These are phyloP conservation scores for Bombus waltoni DNA, from an alignment of 1,140 invertebrate species.

Conservation along the genomic window DNA sequence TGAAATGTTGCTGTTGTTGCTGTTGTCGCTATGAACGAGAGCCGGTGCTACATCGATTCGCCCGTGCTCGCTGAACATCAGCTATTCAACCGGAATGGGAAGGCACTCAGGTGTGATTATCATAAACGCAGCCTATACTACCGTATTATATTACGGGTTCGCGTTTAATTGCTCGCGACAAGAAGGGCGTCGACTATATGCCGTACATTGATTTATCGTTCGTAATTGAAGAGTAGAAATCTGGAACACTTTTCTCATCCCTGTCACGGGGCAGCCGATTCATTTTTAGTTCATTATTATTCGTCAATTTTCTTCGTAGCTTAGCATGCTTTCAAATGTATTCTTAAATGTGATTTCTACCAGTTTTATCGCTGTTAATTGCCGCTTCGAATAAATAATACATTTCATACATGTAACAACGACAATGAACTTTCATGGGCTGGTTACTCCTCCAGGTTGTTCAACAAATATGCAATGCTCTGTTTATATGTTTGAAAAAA, in stretches of 20 bases:
- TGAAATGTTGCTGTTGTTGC: slow-evolving; percentile 68
- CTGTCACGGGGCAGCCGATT: background rate
- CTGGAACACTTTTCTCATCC: slow-evolving; percentile 1
- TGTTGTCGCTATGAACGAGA: slow-evolving; percentile 71
- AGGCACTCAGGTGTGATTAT: slow-evolving; percentile 78
- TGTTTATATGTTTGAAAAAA: background rate
- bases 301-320: no score
- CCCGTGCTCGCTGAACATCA: slow-evolving; percentile 71
- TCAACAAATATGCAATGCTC: background rate
- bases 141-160: slow-evolving; percentile 16
- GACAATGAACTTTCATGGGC: background rate
- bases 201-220: slow-evolving; percentile 56
- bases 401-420: background rate
- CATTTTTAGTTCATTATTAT: background rate
- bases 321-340: no score
- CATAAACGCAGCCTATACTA: slow-evolving; percentile 49
- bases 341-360: no score
- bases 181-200: background rate
- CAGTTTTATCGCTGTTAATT: no score
- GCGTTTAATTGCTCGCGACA: slow-evolving; percentile 65
- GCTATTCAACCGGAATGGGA: slow-evolving; percentile 78
- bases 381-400: no score
- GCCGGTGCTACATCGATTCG: slow-evolving; percentile 66
- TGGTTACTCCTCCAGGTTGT: background rate
- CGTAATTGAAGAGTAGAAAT: slow-evolving; percentile 60